phyloP scores from a whole-genome alignment of 92 coral and sea anemone species.

The Phymanthus crucifer region DNA sequence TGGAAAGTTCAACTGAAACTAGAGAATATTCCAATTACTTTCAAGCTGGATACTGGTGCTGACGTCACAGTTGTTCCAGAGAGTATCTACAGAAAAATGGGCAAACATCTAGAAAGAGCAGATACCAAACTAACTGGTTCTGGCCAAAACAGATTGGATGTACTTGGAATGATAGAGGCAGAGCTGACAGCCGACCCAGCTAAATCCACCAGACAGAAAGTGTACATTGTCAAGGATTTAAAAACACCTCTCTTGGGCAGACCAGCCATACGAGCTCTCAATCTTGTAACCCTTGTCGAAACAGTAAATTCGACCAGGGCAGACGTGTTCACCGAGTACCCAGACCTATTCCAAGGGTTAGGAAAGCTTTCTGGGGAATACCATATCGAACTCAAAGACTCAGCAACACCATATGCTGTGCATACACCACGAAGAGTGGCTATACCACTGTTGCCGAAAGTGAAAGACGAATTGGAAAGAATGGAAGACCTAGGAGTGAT shows the following conservation, averaged over 20 bases:
- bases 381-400: constrained; percentile 36
- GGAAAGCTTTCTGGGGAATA: constrained; percentile 43
- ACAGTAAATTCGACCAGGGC: no score
- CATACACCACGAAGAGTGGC: constrained; percentile 46
- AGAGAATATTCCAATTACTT: constrained; percentile 16
- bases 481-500: constrained; percentile 28
- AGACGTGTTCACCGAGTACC: no score
- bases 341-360: constrained; percentile 41
- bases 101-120: constrained; percentile 25
- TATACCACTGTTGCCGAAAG: constrained; percentile 26
- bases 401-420: constrained; percentile 35
- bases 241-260: constrained; percentile 46
- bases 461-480: constrained; percentile 24
- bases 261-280: constrained; percentile 32
- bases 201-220: constrained; percentile 32
- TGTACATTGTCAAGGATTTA: constrained; percentile 39
- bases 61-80: constrained; percentile 61
- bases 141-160: constrained; percentile 39
- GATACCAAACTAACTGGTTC: constrained; percentile 57
- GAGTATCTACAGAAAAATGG: constrained; percentile 27
- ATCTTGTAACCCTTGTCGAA: not conserved
- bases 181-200: not conserved
- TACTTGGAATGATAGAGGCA: constrained; percentile 30
- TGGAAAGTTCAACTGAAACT: constrained; percentile 32
- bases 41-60: constrained; percentile 54